Base-by-base conservation (phyloP, 2,888 invertebrate genomes). In the Tribolium freemani region DNA sequence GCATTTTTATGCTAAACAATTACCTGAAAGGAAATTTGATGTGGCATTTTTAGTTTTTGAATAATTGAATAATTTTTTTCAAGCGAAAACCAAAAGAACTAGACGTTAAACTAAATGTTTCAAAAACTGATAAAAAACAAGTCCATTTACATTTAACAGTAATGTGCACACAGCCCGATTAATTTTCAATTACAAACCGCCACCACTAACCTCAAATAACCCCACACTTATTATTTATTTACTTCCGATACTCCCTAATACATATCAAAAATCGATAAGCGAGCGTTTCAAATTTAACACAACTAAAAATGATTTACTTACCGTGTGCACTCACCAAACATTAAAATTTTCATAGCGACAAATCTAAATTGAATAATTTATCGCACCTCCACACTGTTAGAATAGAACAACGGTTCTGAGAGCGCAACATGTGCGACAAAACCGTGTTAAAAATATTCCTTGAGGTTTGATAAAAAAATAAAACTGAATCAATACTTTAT, bases 371-470 rank as follows among this genome's bases (percentile, higher is more conserved):
- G 58, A 58, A 58, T 58, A 44, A 58, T 58, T 58, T 44, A 58
- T 58, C 1, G n/a, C 44, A n/a, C 54, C 5, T 11, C 44, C 20
- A 58, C 44, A 58, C 44, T 16, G 21, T 21, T 46, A 46, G 8
- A 61, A 61, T 48, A 61, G 8, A 48, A 21, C 21, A 61, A 21
- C 26, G 9, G 20, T 46, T 21, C 63, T 63, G 63, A 63, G 46
- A 54, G 54, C 20, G 54, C 66, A 66, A 56, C 66, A 66, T 21
- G 54, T 66, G 66, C 53, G 31, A 53, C 46, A 46, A 51, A 51
- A 48, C 46, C 50, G 20, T n/a, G 11, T 31, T 60, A 48, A 57
- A 57, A 30, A 20, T 26, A 48, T 60, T 48, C 20, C 57, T 16
- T 45, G 10, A 30, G 10, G 13, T 30, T 45, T 9, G 9, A 53